Percentiles rank a stretch among this genome's conserved stretches.
These are phyloP conservation scores for Colletes latitarsis DNA, from an alignment of 1,140 invertebrate species.

Conservation along the genomic window DNA sequence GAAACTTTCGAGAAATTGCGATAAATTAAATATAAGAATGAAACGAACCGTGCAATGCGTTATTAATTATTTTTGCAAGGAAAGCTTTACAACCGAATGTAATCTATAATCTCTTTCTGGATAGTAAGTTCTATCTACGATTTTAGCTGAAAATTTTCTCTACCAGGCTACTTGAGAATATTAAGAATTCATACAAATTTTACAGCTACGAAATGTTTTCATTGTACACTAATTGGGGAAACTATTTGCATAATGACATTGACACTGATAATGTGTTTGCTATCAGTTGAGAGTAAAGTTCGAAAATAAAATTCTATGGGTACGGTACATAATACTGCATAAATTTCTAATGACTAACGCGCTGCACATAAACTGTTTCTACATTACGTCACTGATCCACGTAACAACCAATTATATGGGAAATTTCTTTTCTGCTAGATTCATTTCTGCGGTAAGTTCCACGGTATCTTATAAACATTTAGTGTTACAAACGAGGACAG, in stretches of 20 bases:
- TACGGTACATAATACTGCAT: not conserved
- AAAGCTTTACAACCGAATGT: too few species aligned
- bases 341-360: not conserved
- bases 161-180: too few species aligned
- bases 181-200: too few species aligned
- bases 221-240: not conserved
- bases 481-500: not conserved
- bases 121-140: too few species aligned
- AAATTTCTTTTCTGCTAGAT: constrained; percentile 41
- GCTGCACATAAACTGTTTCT: constrained; percentile 16
- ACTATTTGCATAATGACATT: not conserved
- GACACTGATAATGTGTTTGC: not conserved
- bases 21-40: too few species aligned
- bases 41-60: too few species aligned
- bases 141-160: too few species aligned
- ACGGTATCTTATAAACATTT: not conserved
- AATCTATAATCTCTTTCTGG: too few species aligned
- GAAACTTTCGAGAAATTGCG: too few species aligned
- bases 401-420: constrained; percentile 47
- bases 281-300: not conserved
- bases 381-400: constrained; percentile 45
- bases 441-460: not conserved
- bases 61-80: too few species aligned
- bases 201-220: too few species aligned
- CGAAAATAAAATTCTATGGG: not conserved